These are phyloP conservation scores for Clunio marinus DNA, from an alignment of 2,888 invertebrate genomes.

Conservation along the genomic window DNA sequence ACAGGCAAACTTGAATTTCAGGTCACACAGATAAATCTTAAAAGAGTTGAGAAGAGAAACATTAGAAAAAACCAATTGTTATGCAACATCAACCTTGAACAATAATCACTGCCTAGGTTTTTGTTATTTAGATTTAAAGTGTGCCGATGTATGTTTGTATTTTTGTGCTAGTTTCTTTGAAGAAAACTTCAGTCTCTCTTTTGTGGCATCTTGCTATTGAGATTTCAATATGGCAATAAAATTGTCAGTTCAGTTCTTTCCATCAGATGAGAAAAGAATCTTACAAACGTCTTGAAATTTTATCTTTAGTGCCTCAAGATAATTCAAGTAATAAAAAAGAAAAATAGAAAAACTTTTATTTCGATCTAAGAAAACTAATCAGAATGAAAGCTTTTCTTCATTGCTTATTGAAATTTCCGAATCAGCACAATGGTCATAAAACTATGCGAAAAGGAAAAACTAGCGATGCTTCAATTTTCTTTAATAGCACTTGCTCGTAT, in stretches of 20 bases:
- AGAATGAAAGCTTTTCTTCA: conserved; percentile 32
- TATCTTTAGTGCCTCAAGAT: too few species aligned
- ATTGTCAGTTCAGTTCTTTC: too few species aligned
- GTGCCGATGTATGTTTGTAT: too few species aligned
- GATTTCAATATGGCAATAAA: too few species aligned
- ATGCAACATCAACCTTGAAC: not conserved
- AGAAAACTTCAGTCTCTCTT: not conserved
- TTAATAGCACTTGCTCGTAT: conserved; percentile 28
- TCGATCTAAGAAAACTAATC: conserved; percentile 14
- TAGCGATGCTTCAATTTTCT: conserved; percentile 14
- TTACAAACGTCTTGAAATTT: too few species aligned
- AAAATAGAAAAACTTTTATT: not conserved
- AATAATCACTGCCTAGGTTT: not conserved
- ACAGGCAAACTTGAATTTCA: too few species aligned
- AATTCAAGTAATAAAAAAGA: not conserved
- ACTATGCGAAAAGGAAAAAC: conserved; percentile 2
- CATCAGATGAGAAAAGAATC: too few species aligned
- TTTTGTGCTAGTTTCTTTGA: too few species aligned
- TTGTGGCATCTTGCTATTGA: not conserved
- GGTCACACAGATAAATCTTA: too few species aligned
- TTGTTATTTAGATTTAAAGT: not conserved
- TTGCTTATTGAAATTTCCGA: not conserved
- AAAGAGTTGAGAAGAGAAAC: too few species aligned
- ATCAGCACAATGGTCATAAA: not conserved
- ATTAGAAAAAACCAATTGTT: too few species aligned